Evolutionary conservation across 2,113 vertebrate species (phyloP).

Genomic region (Vireo altiloquus): DNA sequence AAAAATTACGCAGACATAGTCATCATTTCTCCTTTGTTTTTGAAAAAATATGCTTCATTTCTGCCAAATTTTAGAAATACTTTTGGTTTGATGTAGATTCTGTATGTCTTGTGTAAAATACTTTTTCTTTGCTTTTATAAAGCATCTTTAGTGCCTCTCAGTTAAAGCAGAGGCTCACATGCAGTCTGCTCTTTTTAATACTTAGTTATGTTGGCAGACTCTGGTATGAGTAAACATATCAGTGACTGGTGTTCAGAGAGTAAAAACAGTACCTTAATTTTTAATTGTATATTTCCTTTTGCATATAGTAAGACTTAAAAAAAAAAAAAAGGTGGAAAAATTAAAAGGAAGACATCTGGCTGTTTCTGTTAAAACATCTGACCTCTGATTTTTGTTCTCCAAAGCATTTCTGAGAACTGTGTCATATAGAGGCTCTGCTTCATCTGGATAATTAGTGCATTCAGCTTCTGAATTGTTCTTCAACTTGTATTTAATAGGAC

Average conservation of each 20-base stretch:
- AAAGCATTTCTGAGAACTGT: background rate
- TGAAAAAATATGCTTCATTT: background rate
- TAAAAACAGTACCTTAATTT: background rate
- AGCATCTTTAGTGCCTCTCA: background rate
- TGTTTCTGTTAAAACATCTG: background rate
- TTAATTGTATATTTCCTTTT: background rate
- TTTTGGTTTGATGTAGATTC: background rate
- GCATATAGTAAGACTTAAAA: background rate
- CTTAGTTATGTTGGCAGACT: background rate
- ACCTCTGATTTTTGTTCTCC: background rate
- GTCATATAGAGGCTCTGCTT: background rate
- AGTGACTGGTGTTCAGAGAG: background rate
- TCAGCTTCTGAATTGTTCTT: background rate
- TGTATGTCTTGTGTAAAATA: background rate
- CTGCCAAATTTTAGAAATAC: background rate
- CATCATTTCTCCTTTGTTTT: background rate
- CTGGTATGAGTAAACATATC: background rate
- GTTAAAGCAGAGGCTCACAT: background rate
- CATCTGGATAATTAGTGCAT: background rate
- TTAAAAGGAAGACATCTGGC: background rate
- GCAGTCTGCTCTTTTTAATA: background rate
- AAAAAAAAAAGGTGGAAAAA: rapidly evolving
- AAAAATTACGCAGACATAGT: background rate
- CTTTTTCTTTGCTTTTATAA: background rate
- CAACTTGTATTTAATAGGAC: background rate